Conservation (phyloP, 2,113 vertebrate genomes). For the Notechis scutatus region DNA sequence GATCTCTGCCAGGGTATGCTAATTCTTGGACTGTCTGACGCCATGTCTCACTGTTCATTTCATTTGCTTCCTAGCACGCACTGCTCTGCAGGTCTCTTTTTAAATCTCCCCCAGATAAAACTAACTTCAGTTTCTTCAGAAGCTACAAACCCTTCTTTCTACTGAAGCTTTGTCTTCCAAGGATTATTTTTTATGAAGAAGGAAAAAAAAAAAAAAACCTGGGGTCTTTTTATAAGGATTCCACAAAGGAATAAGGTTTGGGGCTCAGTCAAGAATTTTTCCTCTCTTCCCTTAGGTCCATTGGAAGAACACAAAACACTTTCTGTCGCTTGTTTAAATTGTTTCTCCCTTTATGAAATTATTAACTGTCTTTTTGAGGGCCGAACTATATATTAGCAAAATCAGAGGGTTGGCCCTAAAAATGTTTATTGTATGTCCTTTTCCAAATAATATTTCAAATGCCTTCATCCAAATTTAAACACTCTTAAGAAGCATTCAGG, state of each 20-base stretch:
- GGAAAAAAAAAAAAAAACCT: background rate
- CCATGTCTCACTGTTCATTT: constrained; percentile 39
- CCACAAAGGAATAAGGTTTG: constrained; percentile 48
- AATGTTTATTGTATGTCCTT: background rate
- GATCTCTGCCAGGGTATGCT: constrained; percentile 42
- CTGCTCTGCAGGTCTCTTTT: constrained; percentile 31
- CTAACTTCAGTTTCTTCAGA: background rate
- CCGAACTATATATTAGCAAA: background rate
- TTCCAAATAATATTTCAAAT: background rate
- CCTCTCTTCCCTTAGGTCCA: constrained; percentile 3
- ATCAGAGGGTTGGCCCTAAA: background rate
- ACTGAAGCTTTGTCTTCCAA: constrained; percentile 24
- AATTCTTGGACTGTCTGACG: constrained; percentile 32
- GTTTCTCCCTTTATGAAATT: constrained; percentile 8
- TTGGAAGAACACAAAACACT: constrained; percentile 8
- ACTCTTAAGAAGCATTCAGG: background rate
- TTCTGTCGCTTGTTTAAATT: constrained; percentile 23
- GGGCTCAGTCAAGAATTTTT: background rate
- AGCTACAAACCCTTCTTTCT: constrained; percentile 27
- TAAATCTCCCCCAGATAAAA: constrained; percentile 56
- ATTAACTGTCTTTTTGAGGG: constrained; percentile 9
- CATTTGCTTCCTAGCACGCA: constrained; percentile 30
- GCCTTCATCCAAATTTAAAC: background rate
- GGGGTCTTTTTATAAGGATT: constrained; percentile 33
- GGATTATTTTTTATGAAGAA: constrained; percentile 15